Percentiles rank a stretch among this genome's conserved stretches.
Evolutionary conservation across 2,888 invertebrate species (phyloP).

Genomic region (Conus canariensis): DNA sequence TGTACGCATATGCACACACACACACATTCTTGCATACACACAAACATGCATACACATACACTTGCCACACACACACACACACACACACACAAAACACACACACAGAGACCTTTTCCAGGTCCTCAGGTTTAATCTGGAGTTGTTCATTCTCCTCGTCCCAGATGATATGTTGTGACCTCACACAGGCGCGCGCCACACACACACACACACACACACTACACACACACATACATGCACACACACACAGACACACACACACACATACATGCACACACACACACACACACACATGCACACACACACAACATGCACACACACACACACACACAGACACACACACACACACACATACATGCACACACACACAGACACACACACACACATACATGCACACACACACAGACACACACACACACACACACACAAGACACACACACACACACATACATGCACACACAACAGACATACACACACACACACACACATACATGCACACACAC

Average conservation of each 20-base stretch:
- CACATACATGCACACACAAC: too few relatives aligned
- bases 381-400: too few relatives aligned
- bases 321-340: too few relatives aligned
- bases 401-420: too few relatives aligned
- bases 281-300: too few relatives aligned
- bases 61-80: neutral
- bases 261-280: too few relatives aligned
- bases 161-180: slow-evolving; percentile 65
- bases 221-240: neutral
- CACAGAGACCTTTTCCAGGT: slow-evolving; percentile 70
- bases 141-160: slow-evolving; percentile 77
- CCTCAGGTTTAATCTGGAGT: slow-evolving; percentile 76
- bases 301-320: too few relatives aligned
- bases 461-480: too few relatives aligned
- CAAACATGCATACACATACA: neutral
- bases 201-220: too few relatives aligned
- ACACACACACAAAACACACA: slow-evolving; percentile 23
- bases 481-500: neutral
- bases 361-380: too few relatives aligned
- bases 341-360: too few relatives aligned
- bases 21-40: neutral
- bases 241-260: neutral
- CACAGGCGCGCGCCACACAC: too few relatives aligned
- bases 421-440: neutral
- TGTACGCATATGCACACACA: neutral